Evolutionary conservation across 2,797 vertebrate species (phyloP).

Genomic region (Argyrosomus regius): DNA sequence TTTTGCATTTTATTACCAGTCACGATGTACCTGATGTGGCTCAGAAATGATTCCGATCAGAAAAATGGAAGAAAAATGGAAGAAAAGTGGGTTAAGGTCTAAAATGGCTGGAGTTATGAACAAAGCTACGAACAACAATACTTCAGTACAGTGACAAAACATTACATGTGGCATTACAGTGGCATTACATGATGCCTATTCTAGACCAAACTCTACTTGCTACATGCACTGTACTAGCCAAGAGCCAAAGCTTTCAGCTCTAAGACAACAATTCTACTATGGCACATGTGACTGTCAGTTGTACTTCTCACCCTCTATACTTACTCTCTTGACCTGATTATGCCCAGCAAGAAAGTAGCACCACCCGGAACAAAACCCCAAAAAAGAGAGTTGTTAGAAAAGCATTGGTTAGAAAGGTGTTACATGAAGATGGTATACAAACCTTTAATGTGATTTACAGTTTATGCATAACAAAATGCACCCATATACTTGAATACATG

Average conservation of each 20-base stretch:
- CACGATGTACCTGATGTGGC: background rate
- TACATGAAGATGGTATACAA: constrained; percentile 23
- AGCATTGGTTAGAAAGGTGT: constrained; percentile 55
- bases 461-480: background rate
- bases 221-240: constrained; percentile 58
- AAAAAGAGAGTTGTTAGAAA: constrained; percentile 70
- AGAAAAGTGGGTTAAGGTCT: constrained; percentile 33
- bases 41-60: background rate
- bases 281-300: background rate
- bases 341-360: constrained; percentile 63
- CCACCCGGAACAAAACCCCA: constrained; percentile 55
- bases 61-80: constrained; percentile 19
- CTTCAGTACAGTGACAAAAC: background rate
- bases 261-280: constrained; percentile 14
- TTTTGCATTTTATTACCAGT: background rate
- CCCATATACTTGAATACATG: background rate
- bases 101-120: constrained; percentile 17
- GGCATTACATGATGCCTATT: background rate
- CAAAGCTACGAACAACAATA: background rate
- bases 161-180: constrained; percentile 6
- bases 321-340: constrained; percentile 79
- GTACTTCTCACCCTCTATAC: constrained; percentile 60
- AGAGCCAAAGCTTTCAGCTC: constrained; percentile 43
- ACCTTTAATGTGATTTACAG: background rate
- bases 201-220: constrained; percentile 19